Conservation (phyloP, 1,140 invertebrate genomes). For the Brevipalpus yothersi region DNA sequence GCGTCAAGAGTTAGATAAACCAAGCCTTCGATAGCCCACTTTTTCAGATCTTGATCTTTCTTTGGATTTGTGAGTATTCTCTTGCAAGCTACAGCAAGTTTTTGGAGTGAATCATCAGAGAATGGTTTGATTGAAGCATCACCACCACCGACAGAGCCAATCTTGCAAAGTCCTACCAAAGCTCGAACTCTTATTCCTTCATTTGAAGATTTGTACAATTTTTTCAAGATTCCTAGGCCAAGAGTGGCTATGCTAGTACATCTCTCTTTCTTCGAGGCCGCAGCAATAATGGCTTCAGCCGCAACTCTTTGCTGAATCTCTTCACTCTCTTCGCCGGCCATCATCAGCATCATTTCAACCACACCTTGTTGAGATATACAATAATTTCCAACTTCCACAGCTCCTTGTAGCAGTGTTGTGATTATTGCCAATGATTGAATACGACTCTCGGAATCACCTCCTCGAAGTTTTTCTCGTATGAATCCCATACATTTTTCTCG, state of each 20-base stretch:
- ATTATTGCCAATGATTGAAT: slow-evolving; percentile 62
- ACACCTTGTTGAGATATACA: slow-evolving; percentile 76
- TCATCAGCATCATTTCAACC: slow-evolving; percentile 83
- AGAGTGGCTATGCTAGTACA: slow-evolving; percentile 66
- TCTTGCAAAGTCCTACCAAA: slow-evolving; percentile 81
- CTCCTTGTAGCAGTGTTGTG: slow-evolving; percentile 67
- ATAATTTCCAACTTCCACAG: slow-evolving; percentile 76
- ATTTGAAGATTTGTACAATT: slow-evolving; percentile 69
- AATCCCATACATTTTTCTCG: slow-evolving; percentile 55
- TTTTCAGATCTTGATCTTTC: slow-evolving; percentile 37
- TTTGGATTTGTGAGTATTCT: slow-evolving; percentile 19
- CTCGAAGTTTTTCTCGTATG: slow-evolving; percentile 53
- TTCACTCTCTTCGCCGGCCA: slow-evolving; percentile 65
- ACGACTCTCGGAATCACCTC: slow-evolving; percentile 71
- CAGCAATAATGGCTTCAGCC: slow-evolving; percentile 84
- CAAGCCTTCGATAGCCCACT: slow-evolving; percentile 90
- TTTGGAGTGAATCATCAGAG: slow-evolving; percentile 76
- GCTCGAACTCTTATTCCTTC: slow-evolving; percentile 64
- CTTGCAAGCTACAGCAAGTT: slow-evolving; percentile 75
- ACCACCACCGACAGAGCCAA: slow-evolving; percentile 82
- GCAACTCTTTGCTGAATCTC: slow-evolving; percentile 68
- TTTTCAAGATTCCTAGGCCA: slow-evolving; percentile 80
- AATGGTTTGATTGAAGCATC: slow-evolving; percentile 82
- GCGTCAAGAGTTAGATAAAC: slow-evolving; percentile 93
- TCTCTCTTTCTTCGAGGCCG: slow-evolving; percentile 91